A percentile compares a stretch with the other conserved stretches of the same genome.
Evolutionary conservation across 2,888 invertebrate species (phyloP).

Genomic region (Alloplasta piceator): DNA sequence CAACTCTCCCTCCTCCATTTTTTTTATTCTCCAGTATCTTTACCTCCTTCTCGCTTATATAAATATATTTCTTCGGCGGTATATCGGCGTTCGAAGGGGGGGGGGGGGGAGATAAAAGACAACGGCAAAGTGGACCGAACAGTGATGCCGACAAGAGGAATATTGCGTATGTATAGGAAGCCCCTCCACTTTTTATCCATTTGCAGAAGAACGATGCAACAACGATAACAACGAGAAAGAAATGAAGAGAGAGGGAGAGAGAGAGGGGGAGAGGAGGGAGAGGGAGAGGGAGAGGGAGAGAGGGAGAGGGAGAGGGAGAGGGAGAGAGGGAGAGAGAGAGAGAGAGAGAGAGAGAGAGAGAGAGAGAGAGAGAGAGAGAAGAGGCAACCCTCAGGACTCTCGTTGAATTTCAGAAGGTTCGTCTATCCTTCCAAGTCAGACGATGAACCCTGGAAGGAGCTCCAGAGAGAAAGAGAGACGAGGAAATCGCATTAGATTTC

Average conservation of each 20-base stretch:
- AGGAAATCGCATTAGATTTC: conserved; percentile 31
- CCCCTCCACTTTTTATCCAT: background rate
- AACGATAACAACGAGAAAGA: conserved; percentile 45
- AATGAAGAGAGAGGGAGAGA: conserved; percentile 24
- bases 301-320: too few species aligned
- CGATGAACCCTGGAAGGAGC: conserved; percentile 29
- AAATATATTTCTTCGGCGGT: conserved; percentile 26
- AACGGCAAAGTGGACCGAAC: conserved; percentile 1
- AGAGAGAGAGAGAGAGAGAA: conserved; percentile 19
- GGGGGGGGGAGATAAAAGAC: conserved; percentile 61
- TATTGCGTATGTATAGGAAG: conserved; percentile 35
- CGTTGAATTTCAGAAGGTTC: conserved; percentile 43
- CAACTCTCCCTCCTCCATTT: conserved; percentile 1
- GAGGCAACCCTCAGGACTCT: conserved; percentile 52
- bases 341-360: too few species aligned
- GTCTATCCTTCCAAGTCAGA: background rate
- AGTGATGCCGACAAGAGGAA: conserved; percentile 50
- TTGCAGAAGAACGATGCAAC: conserved; percentile 34
- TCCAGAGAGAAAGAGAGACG: conserved; percentile 1
- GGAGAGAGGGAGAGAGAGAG: too few species aligned
- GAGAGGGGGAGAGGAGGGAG: too few species aligned
- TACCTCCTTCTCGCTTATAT: conserved; percentile 19
- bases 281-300: too few species aligned
- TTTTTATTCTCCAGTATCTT: background rate
- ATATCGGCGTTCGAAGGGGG: background rate